Evolutionary conservation across 1,140 invertebrate species (phyloP), one percentile per base, ranked within the genome.

Genomic region (Drosophila azteca): DNA sequence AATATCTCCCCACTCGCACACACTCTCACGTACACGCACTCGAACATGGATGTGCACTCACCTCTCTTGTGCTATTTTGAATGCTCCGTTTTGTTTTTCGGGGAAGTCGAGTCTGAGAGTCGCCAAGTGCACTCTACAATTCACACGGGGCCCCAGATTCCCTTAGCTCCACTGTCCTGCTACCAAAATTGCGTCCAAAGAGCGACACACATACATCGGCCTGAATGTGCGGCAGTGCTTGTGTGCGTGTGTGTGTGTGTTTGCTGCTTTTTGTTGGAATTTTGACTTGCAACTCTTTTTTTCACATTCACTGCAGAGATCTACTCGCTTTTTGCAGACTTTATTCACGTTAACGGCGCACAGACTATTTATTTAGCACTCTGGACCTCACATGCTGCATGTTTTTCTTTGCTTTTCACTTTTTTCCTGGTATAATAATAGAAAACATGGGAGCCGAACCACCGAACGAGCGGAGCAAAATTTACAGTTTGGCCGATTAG

Each of bases 371-470:
- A 59, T 29, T 44, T 46, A 17, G 26, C 51, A 51, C 57, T 74
- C 29, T 59, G 51, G 45, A 55, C 41, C 57, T 72, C 58, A 67
- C 73, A 76, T 76, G 57, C 52, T 54, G 43, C 26, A 67, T 11
- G 20, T 62, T 39, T 31, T 48, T 43, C 15, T 57, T 26, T 31
- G 62, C 59, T 76, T 84, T 83, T 84, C 80, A 84, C 71, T 84
- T 84, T 84, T 54, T 57, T 84, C 60, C 54, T 70, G 61, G 70
- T 64, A 66, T 68, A 78, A 70, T 71, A 73, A 68, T 31, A 78
- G 52, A 84, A 72, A 84, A 79, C 71, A 83, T 67, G 79, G 71
- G 60, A 39, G 35, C 65, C 17, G 22, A 22, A 20, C 9, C 20
- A 20, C 9, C 20, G 20, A 49, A 49, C 20, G 17, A 13, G 20